A percentile compares a stretch with the other conserved stretches of the same genome.
Conservation (phyloP, 2,113 vertebrate genomes). For the Cavia porcellus region DNA sequence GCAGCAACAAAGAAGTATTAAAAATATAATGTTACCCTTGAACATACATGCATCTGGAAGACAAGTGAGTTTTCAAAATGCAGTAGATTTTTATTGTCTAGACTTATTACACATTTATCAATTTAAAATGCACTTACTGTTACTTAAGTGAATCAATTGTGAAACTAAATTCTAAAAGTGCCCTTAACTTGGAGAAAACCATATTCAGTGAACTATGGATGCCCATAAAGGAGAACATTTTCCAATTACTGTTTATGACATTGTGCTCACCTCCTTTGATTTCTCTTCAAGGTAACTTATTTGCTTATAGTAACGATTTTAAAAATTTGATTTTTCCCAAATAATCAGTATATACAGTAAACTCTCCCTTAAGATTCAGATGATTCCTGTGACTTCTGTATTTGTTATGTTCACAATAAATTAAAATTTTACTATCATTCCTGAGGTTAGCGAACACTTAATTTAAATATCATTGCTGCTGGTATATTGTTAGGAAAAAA, state of each 20-base stretch:
- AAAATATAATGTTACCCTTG: slow-evolving; percentile 40
- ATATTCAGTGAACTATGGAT: neutral
- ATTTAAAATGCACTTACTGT: slow-evolving; percentile 61
- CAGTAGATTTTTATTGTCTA: slow-evolving; percentile 50
- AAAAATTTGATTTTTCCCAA: neutral
- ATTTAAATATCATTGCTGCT: slow-evolving; percentile 76
- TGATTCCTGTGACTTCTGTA: slow-evolving; percentile 81
- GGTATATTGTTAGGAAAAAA: slow-evolving; percentile 56
- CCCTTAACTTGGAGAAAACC: neutral
- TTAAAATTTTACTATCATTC: slow-evolving; percentile 75
- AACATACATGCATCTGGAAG: slow-evolving; percentile 58
- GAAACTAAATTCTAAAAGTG: slow-evolving; percentile 57
- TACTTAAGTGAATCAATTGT: slow-evolving; percentile 62
- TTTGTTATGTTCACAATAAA: slow-evolving; percentile 79
- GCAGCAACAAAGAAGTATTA: slow-evolving; percentile 1
- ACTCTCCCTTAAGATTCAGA: slow-evolving; percentile 63
- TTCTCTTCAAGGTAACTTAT: slow-evolving; percentile 33
- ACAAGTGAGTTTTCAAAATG: slow-evolving; percentile 43
- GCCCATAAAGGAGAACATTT: neutral
- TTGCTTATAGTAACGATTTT: neutral
- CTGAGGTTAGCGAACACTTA: slow-evolving; percentile 52
- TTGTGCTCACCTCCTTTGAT: neutral
- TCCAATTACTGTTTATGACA: neutral
- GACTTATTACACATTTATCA: slow-evolving; percentile 62
- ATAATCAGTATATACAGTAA: neutral